phyloP scores from a whole-genome alignment of 2,113 vertebrate species.

The Geococcyx californianus region DNA sequence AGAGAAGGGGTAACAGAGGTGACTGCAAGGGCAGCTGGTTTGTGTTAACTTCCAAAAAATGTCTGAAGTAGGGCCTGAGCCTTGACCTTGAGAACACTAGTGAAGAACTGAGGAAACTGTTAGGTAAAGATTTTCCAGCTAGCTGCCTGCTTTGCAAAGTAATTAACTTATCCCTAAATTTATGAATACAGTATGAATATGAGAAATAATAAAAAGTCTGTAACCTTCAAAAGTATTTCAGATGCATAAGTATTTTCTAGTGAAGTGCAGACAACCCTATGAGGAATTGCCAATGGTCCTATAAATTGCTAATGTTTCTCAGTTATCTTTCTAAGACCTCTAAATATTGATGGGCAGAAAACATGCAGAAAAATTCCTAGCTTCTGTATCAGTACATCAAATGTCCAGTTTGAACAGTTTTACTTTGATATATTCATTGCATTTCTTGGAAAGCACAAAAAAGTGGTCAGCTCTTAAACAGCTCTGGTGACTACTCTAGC shows the following conservation, averaged over 20 bases:
- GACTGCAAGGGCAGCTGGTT: background rate
- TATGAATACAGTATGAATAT: background rate
- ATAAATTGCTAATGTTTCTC: background rate
- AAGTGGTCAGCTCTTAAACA: background rate
- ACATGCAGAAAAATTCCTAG: background rate
- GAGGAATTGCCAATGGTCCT: background rate
- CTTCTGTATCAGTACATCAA: background rate
- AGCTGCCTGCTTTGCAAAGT: background rate
- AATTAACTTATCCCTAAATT: background rate
- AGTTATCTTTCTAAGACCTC: background rate
- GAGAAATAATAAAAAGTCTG: background rate
- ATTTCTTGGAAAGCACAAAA: background rate
- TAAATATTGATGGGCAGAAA: background rate
- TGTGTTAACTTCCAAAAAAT: background rate
- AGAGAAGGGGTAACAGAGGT: background rate
- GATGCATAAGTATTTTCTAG: background rate
- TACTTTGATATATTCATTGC: background rate
- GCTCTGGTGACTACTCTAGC: background rate
- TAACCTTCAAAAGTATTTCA: background rate
- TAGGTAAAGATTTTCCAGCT: background rate
- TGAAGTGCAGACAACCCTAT: background rate
- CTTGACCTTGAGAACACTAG: rapidly evolving
- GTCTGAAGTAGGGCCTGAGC: background rate
- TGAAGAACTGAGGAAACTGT: background rate
- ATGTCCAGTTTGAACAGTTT: background rate